Evolutionary conservation across 2,797 vertebrate genomes (phyloP), one percentile per base, ranked within the genome.

Genomic region (Muscicapa comitata): DNA sequence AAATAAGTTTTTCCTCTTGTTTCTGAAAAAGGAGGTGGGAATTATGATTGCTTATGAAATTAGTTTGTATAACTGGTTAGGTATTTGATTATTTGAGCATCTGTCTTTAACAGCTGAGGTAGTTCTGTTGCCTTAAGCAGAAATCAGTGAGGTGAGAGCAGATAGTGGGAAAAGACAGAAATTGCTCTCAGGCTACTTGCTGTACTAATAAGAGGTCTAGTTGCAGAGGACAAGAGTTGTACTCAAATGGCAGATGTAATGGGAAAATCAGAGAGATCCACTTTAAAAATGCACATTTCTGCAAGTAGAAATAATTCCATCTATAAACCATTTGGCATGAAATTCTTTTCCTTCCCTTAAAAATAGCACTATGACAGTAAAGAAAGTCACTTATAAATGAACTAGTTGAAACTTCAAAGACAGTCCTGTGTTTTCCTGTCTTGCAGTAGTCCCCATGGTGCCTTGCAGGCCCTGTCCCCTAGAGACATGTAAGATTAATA

Each of bases 1-100:
- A 94, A 95, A 86, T 77, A 66, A 21, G 18, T 54, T 95, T 94
- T 81, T 72, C 50, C n/a, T 80, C 88, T 84, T 86, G 42, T 86
- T 93, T 94, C 88, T 86, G 82, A 42, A 90, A 80, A 86, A 57
- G 26, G 5, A 40, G 58, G 47, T 81, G 33, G 50, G 91, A 93
- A 93, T 94, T 63, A 67, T 77, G 53, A 65, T 88, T 93, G 37
- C 53, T 91, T 86, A 79, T 54, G 68, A 92, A 90, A 93, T 93
- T 75, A 90, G 48, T 86, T 93, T 92, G 54, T 68, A 35, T 80
- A 81, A 72, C 86, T 62, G 35, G 80, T 86, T 90, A 74, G 83
- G 31, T 75, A 40, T 94, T 93, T 91, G 68, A 85, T 88, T 93
- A 51, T 86, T 93, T 78, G 38, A 96, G 58, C 77, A 65, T 81